Conservation (phyloP, 2,888 invertebrate species). For the Neoitamus cyanurus region DNA sequence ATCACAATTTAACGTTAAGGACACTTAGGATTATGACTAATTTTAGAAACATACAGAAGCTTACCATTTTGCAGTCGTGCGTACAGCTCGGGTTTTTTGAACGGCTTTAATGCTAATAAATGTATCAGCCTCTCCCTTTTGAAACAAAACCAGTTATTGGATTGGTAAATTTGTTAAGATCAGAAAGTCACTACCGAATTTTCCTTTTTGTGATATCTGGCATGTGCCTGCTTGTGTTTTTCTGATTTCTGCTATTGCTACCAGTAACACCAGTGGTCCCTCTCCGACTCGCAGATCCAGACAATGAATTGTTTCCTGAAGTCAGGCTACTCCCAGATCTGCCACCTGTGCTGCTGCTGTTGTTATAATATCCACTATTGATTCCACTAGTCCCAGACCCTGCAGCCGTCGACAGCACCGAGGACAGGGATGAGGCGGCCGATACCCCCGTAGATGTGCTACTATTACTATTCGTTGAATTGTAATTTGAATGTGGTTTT, state of each 20-base stretch:
- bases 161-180: slow-evolving; percentile 41
- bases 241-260: slow-evolving; percentile 36
- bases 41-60: slow-evolving; percentile 57
- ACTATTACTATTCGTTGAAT: slow-evolving; percentile 31
- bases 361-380: slow-evolving; percentile 58
- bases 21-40: neutral
- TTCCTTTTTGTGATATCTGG: slow-evolving; percentile 80
- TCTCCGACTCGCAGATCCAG: slow-evolving; percentile 45
- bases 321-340: slow-evolving; percentile 48
- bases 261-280: slow-evolving; percentile 40
- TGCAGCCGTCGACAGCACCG: slow-evolving; percentile 58
- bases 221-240: slow-evolving; percentile 66
- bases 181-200: slow-evolving; percentile 71
- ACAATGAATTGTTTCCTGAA: slow-evolving; percentile 34
- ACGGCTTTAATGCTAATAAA: slow-evolving; percentile 90
- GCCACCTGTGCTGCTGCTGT: slow-evolving; percentile 47
- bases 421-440: slow-evolving; percentile 60
- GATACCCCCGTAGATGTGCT: slow-evolving; percentile 2
- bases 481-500: slow-evolving; percentile 34
- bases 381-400: slow-evolving; percentile 60
- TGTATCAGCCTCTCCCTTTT: slow-evolving; percentile 91
- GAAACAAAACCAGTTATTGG: slow-evolving; percentile 9
- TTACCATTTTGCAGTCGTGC: slow-evolving; percentile 83
- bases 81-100: slow-evolving; percentile 92
- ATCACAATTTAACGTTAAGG: neutral